Percentiles rank a stretch among this genome's conserved stretches.
These are phyloP conservation scores for Drosophila ohnishii DNA, from an alignment of 1,140 invertebrate genomes.

Conservation along the genomic window DNA sequence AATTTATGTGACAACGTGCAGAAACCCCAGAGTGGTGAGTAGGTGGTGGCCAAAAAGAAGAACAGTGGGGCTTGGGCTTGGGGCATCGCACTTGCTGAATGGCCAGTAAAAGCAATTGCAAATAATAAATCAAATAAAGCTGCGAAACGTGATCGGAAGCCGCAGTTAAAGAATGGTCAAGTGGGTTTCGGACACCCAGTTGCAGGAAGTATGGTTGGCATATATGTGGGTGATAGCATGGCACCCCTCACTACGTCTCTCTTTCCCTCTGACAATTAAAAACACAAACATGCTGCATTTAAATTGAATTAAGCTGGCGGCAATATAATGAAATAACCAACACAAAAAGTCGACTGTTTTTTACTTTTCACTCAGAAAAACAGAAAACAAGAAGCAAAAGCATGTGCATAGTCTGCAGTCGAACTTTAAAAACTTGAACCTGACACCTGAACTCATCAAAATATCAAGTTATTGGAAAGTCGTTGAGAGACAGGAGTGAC, in stretches of 20 bases:
- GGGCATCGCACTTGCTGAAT: neutral
- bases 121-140: slow-evolving; percentile 72
- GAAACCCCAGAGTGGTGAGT: slow-evolving; percentile 24
- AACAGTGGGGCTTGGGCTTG: neutral
- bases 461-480: neutral
- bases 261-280: slow-evolving; percentile 24
- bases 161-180: slow-evolving; percentile 44
- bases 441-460: neutral
- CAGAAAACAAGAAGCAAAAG: neutral
- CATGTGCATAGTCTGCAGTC: neutral
- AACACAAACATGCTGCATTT: slow-evolving; percentile 33
- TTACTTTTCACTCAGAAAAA: neutral
- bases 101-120: slow-evolving; percentile 42
- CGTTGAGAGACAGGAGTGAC: neutral
- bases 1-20: slow-evolving; percentile 71
- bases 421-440: neutral
- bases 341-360: slow-evolving; percentile 3
- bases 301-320: slow-evolving; percentile 43
- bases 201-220: slow-evolving; percentile 15
- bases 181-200: slow-evolving; percentile 24
- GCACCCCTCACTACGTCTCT: neutral
- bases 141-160: slow-evolving; percentile 70
- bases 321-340: slow-evolving; percentile 7
- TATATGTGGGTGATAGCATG: slow-evolving; percentile 9
- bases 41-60: slow-evolving; percentile 12